Evolutionary conservation across 1,140 invertebrate genomes (phyloP), one percentile per base, ranked within the genome.

Genomic region (Lasioglossum baleicum): DNA sequence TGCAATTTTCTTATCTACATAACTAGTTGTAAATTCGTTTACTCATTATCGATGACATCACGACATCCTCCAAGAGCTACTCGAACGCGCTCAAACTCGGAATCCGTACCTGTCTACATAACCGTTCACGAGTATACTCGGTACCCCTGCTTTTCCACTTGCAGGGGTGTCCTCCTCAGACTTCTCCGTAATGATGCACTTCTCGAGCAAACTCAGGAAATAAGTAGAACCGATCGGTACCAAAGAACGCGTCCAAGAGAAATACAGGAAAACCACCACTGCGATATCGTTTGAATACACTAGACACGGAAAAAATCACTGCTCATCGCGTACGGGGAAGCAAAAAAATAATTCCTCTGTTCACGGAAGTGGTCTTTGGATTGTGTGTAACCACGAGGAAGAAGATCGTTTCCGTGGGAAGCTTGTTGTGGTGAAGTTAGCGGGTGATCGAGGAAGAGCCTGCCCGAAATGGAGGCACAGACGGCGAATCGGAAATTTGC

Each of bases 111-210:
- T 81, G 67, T 85, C 83, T n/a, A 87, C 86, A 53, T 84, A 87
- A 69, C 86, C 86, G 56, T 84, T 84, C 42, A 84, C 51, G 31
- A 68, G 72, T 65, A 87, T 83, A 17, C 48, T 76, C 48, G 79
- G 75, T 44, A 85, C 44, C 88, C 88, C 83, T 84, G 85, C 87
- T 22, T 81, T 75, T 3, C 51, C 60, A 8, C 79, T 53, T 56
- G 86, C 89, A 89, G 83, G 87, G 86, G 35, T 80, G 42, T 84
- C 76, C 64, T 69, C 64, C 69, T 44, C 81, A 56, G 44, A 65
- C 64, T 80, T 76, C 88, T 88, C 89, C 89, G 89, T 90, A 84
- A 88, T 90, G 88, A 64, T 48, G 66, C 56, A 51, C 80, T 64
- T 56, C 61, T 53, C 26, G 13, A 66, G 68, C 42, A 61, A 73